Evolutionary conservation across 2,888 invertebrate species (phyloP).

Genomic region (Ochropleura leucogaster): DNA sequence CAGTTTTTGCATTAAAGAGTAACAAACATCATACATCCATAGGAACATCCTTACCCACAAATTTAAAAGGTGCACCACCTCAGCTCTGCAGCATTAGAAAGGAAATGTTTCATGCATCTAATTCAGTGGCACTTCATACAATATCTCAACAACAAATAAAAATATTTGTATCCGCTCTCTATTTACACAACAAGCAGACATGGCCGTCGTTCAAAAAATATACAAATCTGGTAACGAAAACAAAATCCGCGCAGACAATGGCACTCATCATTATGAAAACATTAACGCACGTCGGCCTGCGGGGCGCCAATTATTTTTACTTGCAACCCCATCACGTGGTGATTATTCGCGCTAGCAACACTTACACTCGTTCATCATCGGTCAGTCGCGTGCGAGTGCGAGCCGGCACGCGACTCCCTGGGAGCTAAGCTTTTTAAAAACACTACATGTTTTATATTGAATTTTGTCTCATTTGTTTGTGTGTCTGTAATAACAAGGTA

Average conservation of each 20-base stretch:
- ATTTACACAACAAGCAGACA: constrained; percentile 75
- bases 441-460: constrained; percentile 66
- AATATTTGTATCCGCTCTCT: constrained; percentile 72
- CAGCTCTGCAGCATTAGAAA: neutral
- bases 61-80: neutral
- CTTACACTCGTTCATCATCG: constrained; percentile 81
- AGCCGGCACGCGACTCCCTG: constrained; percentile 68
- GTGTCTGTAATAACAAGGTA: constrained; percentile 40
- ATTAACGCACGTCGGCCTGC: constrained; percentile 85
- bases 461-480: constrained; percentile 48
- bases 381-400: constrained; percentile 82
- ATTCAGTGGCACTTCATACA: constrained; percentile 1
- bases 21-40: no score
- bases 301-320: constrained; percentile 89
- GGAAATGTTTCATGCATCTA: neutral
- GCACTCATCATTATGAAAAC: constrained; percentile 88
- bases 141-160: constrained; percentile 20
- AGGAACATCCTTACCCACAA: neutral
- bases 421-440: constrained; percentile 72
- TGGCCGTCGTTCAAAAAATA: constrained; percentile 70
- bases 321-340: constrained; percentile 86
- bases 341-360: constrained; percentile 84
- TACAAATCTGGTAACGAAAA: constrained; percentile 86
- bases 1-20: no score
- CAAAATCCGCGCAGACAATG: constrained; percentile 81